Evolutionary conservation across 2,113 vertebrate genomes (phyloP).

Genomic region (Craseonycteris thonglongyai): DNA sequence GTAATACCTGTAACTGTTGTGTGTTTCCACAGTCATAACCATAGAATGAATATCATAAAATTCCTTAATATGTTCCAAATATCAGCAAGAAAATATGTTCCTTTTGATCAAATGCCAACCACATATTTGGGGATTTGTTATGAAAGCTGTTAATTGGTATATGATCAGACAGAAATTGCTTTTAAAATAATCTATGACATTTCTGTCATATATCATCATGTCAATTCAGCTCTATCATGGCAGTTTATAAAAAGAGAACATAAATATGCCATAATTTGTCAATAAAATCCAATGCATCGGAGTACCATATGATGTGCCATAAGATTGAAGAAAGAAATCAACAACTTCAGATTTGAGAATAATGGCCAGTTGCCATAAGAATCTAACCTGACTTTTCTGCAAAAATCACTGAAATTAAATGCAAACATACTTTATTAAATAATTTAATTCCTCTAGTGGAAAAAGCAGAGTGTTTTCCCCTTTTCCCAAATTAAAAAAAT

Average conservation of each 20-base stretch:
- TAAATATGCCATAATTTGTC: conserved; percentile 68
- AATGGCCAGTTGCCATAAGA: not conserved
- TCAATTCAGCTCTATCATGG: conserved; percentile 66
- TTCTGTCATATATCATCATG: conserved; percentile 74
- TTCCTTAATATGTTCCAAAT: conserved; percentile 9
- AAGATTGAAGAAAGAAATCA: not conserved
- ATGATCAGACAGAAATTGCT: conserved; percentile 70
- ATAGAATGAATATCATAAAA: not conserved
- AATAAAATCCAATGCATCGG: conserved; percentile 49
- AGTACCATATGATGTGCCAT: not conserved
- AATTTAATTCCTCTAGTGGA: not conserved
- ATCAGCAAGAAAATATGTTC: conserved; percentile 1
- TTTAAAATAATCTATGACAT: conserved; percentile 76
- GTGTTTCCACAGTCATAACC: not conserved
- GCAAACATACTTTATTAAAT: not conserved
- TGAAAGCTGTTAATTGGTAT: conserved; percentile 73
- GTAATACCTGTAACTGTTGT: not conserved
- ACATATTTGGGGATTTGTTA: conserved; percentile 55
- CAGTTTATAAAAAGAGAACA: conserved; percentile 63
- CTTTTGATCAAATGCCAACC: conserved; percentile 58
- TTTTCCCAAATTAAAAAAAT: not conserved
- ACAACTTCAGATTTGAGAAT: not conserved
- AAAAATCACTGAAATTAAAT: not conserved
- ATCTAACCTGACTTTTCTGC: not conserved
- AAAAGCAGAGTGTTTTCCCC: not conserved